Evolutionary conservation across 2,797 vertebrate genomes (phyloP).

Genomic region (Halcyon badia): DNA sequence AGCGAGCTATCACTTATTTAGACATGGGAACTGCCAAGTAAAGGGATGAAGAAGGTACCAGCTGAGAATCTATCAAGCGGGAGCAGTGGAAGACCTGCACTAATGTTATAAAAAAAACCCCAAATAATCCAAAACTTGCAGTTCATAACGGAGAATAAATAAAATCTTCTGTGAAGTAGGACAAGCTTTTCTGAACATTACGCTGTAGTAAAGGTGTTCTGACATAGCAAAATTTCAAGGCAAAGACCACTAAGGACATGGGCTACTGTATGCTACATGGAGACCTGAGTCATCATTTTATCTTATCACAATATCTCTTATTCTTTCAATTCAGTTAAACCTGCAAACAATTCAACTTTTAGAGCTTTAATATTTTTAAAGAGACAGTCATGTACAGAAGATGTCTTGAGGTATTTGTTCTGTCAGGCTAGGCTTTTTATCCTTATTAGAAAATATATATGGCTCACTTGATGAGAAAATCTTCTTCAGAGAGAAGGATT

Average conservation of each 20-base stretch:
- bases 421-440: neutral
- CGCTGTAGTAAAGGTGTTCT: neutral
- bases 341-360: neutral
- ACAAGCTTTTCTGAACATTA: neutral
- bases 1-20: neutral
- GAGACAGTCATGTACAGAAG: neutral
- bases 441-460: neutral
- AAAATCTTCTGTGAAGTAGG: neutral
- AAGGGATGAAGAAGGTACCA: neutral
- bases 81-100: neutral
- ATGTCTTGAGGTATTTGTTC: conserved; percentile 20
- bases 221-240: neutral
- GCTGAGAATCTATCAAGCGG: neutral
- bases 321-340: neutral
- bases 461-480: neutral
- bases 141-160: neutral
- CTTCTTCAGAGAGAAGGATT: neutral
- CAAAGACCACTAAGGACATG: neutral
- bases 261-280: neutral
- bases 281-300: neutral
- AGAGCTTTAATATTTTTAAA: conserved; percentile 8
- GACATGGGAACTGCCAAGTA: neutral
- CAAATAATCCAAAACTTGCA: neutral
- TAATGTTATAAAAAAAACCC: neutral
- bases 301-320: neutral